phyloP scores from a whole-genome alignment of 2,113 vertebrate genomes.

The Rana temporaria region DNA sequence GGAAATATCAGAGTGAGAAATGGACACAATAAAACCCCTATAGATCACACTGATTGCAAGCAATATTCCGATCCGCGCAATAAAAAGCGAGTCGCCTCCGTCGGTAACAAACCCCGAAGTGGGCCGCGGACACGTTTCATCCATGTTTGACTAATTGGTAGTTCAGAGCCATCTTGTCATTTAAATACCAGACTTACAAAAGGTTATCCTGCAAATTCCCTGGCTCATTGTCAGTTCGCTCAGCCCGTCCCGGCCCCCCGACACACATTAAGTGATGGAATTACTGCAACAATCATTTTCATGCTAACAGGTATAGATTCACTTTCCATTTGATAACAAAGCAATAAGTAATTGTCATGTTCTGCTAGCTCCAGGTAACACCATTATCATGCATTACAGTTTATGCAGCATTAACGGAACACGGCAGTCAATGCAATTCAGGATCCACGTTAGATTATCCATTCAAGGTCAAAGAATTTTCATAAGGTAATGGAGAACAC shows the following conservation, averaged over 20 bases:
- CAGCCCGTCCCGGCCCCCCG: neutral
- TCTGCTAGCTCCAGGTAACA: neutral
- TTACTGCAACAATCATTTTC: slow-evolving; percentile 6
- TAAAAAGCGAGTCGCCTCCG: neutral
- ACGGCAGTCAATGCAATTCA: neutral
- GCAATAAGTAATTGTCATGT: slow-evolving; percentile 3
- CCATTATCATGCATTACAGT: slow-evolving; percentile 9
- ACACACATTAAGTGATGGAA: slow-evolving; percentile 37
- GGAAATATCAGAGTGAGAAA: too few species aligned
- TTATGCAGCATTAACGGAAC: neutral
- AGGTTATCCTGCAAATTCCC: neutral
- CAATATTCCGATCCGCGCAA: neutral
- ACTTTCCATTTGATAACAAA: slow-evolving; percentile 26
- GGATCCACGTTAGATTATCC: too few species aligned
- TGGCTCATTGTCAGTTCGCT: neutral
- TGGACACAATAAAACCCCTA: too few species aligned
- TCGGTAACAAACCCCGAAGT: neutral
- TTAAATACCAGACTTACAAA: slow-evolving; percentile 19
- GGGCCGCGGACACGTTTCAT: neutral
- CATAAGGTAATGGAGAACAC: too few species aligned
- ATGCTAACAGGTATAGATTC: slow-evolving; percentile 19
- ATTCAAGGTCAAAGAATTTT: too few species aligned
- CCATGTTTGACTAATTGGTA: slow-evolving; percentile 5
- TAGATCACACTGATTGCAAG: neutral
- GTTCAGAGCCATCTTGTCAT: slow-evolving; percentile 22